Conservation (phyloP, 1,140 invertebrate species). For the Globodera ellingtonae region DNA sequence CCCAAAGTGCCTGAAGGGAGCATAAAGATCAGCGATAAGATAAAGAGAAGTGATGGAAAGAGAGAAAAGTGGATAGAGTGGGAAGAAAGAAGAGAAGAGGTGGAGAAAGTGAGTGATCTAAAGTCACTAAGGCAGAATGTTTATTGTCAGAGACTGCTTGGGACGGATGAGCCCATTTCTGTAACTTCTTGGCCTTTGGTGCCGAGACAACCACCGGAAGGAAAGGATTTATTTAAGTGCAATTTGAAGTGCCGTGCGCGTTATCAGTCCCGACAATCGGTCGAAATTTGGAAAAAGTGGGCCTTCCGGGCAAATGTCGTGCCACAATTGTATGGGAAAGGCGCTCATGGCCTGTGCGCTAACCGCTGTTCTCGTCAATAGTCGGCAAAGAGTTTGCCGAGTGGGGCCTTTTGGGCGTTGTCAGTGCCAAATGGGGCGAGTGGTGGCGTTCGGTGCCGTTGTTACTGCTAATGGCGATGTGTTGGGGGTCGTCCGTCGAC, state of each 20-base stretch:
- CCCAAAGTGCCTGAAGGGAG: constrained; percentile 59
- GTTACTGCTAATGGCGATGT: background rate
- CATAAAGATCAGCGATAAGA: no score
- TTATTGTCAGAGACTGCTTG: no score
- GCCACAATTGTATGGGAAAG: background rate
- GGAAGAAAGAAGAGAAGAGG: background rate
- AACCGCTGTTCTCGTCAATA: constrained; percentile 7
- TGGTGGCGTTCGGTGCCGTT: background rate
- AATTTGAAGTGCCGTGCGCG: no score
- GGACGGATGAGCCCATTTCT: no score
- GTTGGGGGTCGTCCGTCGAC: background rate
- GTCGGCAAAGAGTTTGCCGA: constrained; percentile 12
- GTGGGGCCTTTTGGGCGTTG: background rate
- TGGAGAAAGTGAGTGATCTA: background rate
- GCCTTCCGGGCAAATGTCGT: background rate
- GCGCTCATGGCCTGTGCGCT: background rate
- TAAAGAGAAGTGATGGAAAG: no score
- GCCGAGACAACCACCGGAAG: no score
- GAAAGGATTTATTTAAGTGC: no score
- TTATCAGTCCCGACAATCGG: no score
- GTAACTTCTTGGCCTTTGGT: no score
- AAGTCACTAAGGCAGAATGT: no score
- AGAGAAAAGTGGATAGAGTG: background rate
- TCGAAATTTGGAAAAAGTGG: no score
- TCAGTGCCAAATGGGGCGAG: background rate